Base-by-base conservation (phyloP, 2,888 invertebrate species). In the Orthonychiurus folsomi region DNA sequence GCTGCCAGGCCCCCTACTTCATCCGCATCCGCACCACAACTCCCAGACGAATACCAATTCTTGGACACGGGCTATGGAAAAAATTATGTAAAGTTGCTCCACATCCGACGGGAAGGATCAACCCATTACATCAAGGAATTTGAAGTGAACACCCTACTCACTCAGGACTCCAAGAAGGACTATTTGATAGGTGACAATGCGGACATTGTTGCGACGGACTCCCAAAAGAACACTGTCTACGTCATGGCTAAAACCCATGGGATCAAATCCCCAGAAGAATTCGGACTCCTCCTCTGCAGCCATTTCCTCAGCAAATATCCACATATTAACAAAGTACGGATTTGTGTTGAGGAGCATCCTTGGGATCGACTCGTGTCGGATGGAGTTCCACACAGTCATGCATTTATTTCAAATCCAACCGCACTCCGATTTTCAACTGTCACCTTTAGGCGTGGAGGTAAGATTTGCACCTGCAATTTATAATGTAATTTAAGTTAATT, bases 151-250 rank as follows among this genome's bases (percentile, higher is more conserved):
- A 87, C 87, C 0, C 85, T 85, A 71, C 78, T 89, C 56, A 85
- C 86, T 70, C 78, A 89, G 60, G 80, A 82, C 65, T 84, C 84
- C 2, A 84, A 85, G 74, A 81, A 86, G 65, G 88, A 89, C 68
- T 89, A 87, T 76, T 77, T 85, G 0, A 75, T 80, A 67, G 86
- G 86, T 18, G 86, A 89, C 77, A 89, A 89, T 75, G 82, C 84
- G 59, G 86, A 87, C 74, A 86, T 89, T 65, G 85, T 89, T 21
- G 88, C 88, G 15, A 89, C 89, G 0, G 65, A 66, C 56, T 86
- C 88, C 0, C 89, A 89, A 76, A 89, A 89, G 78, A 89, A 89
- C 75, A 88, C 88, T 1, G 85, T 89, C 48, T 89, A 88, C 75
- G 77, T 89, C 48, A 76, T 89, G 70, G 89, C 89, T 5, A 88